Evolutionary conservation across 2,113 vertebrate genomes (phyloP).

Genomic region (Syngnathoides biaculeatus): DNA sequence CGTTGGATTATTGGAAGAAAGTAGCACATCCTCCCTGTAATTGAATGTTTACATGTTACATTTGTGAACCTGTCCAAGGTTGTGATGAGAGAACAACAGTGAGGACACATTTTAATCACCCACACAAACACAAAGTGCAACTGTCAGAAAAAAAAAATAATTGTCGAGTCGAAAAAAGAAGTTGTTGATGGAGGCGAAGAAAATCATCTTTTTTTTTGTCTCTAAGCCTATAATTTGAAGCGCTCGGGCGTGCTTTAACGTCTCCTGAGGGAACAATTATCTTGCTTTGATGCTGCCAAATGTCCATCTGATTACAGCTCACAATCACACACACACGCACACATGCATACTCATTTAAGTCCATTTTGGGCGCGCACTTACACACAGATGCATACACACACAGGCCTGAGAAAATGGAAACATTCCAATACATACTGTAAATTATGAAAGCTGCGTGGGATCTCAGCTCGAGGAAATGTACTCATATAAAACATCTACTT

Average conservation of each 20-base stretch:
- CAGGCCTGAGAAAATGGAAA: conserved; percentile 29
- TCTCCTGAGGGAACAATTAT: conserved; percentile 69
- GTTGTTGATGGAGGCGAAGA: conserved; percentile 36
- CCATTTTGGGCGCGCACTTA: conserved; percentile 39
- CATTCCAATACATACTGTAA: conserved; percentile 5
- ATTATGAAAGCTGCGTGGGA: conserved; percentile 12
- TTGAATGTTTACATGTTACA: conserved; percentile 35
- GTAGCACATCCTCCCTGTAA: conserved; percentile 14
- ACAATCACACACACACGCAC: conserved; percentile 42
- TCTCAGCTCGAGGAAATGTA: conserved; percentile 12
- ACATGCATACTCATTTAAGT: too few species aligned
- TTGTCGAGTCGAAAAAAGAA: conserved; percentile 26
- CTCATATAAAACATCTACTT: conserved; percentile 3
- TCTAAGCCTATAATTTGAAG: conserved; percentile 54
- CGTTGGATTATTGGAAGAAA: conserved; percentile 35
- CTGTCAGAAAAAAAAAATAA: conserved; percentile 28
- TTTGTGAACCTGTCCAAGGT: conserved; percentile 31
- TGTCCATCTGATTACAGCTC: conserved; percentile 48
- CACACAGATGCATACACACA: conserved; percentile 44
- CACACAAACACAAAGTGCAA: conserved; percentile 3
- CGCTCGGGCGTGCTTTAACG: conserved; percentile 51
- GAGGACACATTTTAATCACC: conserved; percentile 8
- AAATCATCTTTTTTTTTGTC: conserved; percentile 50
- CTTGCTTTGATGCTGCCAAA: conserved; percentile 68
- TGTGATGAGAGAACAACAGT: conserved; percentile 21